Evolutionary conservation across 2,888 invertebrate species (phyloP).

Genomic region (Fragum sueziense): DNA sequence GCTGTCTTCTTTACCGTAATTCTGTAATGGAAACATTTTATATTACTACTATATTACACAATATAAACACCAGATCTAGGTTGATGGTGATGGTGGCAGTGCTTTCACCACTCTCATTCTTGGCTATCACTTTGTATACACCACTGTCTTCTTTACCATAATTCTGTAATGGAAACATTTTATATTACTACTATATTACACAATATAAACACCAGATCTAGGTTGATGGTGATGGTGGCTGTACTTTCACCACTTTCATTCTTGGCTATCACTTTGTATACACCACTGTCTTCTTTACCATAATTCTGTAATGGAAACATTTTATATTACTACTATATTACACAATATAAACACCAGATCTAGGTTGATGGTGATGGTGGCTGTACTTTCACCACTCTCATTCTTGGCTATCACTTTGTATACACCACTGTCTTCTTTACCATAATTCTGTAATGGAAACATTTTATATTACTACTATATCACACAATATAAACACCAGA

Average conservation of each 20-base stretch:
- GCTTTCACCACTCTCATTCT: conserved; percentile 99
- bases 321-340: too few relatives aligned
- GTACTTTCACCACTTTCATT: conserved; percentile 99
- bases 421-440: conserved; percentile 91
- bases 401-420: conserved; percentile 99
- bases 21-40: conserved; percentile 86
- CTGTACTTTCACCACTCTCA: conserved; percentile 99
- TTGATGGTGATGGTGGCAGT: conserved; percentile 99
- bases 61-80: conserved; percentile 86
- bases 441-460: conserved; percentile 88
- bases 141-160: conserved; percentile 91
- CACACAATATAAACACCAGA: too few relatives aligned
- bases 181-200: too few relatives aligned
- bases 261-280: conserved; percentile 99
- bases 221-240: conserved; percentile 99
- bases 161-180: conserved; percentile 86
- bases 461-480: too few relatives aligned
- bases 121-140: conserved; percentile 99
- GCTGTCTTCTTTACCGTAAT: conserved; percentile 89
- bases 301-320: conserved; percentile 88
- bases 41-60: too few relatives aligned
- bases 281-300: conserved; percentile 90
- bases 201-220: conserved; percentile 85
- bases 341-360: too few relatives aligned
- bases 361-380: conserved; percentile 99